phyloP scores from a whole-genome alignment of 2,888 invertebrate species.

The Hoplodrina blanda region DNA sequence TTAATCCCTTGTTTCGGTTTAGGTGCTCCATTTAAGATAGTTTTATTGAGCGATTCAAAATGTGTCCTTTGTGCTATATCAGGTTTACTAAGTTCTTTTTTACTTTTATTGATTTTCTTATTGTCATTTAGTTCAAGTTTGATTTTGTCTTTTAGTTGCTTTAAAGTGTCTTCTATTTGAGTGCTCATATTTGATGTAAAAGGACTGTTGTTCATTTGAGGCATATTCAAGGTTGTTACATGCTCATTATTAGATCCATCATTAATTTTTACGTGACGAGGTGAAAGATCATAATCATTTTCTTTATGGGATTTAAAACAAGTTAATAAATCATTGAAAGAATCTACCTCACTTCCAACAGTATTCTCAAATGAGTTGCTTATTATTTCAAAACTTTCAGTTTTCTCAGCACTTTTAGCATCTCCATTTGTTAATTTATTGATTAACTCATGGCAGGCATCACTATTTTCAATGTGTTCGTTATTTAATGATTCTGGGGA shows the following conservation, averaged over 20 bases:
- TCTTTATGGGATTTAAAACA: conserved; percentile 69
- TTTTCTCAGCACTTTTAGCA: conserved; percentile 45
- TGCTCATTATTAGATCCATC: conserved; percentile 1
- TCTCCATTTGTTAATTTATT: conserved; percentile 43
- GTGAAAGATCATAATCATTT: conserved; percentile 1
- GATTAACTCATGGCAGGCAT: conserved; percentile 31
- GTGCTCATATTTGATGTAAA: conserved; percentile 15
- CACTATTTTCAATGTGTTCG: conserved; percentile 8
- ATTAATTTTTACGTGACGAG: background rate
- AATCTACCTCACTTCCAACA: conserved; percentile 63
- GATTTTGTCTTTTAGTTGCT: conserved; percentile 21
- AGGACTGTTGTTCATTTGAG: background rate
- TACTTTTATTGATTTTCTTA: conserved; percentile 4
- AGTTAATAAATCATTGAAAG: conserved; percentile 75
- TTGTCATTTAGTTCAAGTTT: conserved; percentile 6
- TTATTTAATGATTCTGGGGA: background rate
- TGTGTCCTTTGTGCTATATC: background rate
- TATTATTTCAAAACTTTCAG: conserved; percentile 58
- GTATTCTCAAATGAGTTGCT: conserved; percentile 68
- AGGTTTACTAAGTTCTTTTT: conserved; percentile 2
- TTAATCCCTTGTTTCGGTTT: background rate
- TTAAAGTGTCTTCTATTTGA: conserved; percentile 32
- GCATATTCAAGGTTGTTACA: conserved; percentile 1
- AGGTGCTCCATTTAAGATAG: background rate
- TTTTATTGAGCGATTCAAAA: conserved; percentile 4